Evolutionary conservation across 2,797 vertebrate genomes (phyloP), one percentile per base, ranked within the genome.

Genomic region (Gila robusta): DNA sequence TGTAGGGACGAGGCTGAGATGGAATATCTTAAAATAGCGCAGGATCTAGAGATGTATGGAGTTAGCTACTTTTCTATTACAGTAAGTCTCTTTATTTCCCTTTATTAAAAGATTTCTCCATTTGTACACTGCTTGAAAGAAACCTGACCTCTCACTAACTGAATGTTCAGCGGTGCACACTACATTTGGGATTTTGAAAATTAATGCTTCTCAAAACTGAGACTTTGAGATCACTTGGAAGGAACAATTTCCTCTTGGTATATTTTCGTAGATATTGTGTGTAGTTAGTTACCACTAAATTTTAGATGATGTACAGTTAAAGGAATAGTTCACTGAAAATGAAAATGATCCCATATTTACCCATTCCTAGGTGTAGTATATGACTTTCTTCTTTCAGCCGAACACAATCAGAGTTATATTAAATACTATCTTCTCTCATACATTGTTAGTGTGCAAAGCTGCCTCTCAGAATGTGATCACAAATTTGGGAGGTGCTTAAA

Each of bases 11-110:
- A 98, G 90, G 97, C 97, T 12, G 97, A 98, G 92, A 98, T 98
- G 97, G 97, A 98, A 90, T 98, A 99, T 88, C 92, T 98, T 72
- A 98, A 98, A 94, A 98, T 97, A 85, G 97, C 97, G 52, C 97
- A 98, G 91, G 97, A 98, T 92, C 95, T 97, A 88, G 97, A 98
- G 90, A 98, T 98, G 97, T 98, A 98, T 11, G 97, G 97, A 23
- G 96, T 98, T 91, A 98, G 97, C 94, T 98, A 98, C 93, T 99
- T 98, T 89, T 95, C 96, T 59, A 97, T 98, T 77, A 96, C 96
- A 86, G 97, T 98, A 94, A 96, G 97, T 96, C 54, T 83, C 35
- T 82, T 81, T 56, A 39, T 67, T 28, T 82, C 16, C 5, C n/a
- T 28, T 82, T 41, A 14, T 52, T 19, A 35, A 28, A 26, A 62